Percentiles rank a stretch among this genome's conserved stretches.
phyloP scores from a whole-genome alignment of 2,113 vertebrate genomes.

The Tragelaphus imberbis region DNA sequence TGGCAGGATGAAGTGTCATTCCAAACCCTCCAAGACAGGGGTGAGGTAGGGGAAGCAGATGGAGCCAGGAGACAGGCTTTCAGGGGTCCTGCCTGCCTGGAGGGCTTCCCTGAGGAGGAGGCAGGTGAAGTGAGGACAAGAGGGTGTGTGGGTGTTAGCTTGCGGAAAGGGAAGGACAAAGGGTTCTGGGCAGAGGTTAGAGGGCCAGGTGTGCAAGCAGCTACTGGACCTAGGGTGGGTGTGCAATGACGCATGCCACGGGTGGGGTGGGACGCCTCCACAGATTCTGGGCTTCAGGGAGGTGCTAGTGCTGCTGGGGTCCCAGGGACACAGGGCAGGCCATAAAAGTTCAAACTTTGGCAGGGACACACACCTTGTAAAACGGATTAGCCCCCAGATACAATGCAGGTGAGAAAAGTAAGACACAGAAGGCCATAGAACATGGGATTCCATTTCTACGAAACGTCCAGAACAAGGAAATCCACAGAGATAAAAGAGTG shows the following conservation, averaged over 20 bases:
- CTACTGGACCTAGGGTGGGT: background rate
- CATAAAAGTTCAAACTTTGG: background rate
- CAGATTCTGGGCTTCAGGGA: background rate
- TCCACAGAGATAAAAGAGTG: background rate
- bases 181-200: background rate
- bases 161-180: too few relatives aligned
- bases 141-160: accelerated
- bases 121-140: background rate
- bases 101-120: background rate
- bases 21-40: background rate
- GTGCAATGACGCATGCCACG: background rate
- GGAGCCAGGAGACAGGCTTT: background rate
- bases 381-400: background rate
- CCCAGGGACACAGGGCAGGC: background rate
- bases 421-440: background rate
- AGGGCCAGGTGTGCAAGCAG: background rate
- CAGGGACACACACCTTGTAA: background rate
- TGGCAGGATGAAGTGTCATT: background rate
- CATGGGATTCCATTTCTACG: background rate
- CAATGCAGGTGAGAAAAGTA: background rate
- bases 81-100: background rate
- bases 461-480: background rate
- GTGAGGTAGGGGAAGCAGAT: background rate
- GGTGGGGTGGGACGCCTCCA: background rate
- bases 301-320: background rate